These are phyloP conservation scores for Diploscapter pachys DNA, from an alignment of 1,140 invertebrate species.

Conservation along the genomic window DNA sequence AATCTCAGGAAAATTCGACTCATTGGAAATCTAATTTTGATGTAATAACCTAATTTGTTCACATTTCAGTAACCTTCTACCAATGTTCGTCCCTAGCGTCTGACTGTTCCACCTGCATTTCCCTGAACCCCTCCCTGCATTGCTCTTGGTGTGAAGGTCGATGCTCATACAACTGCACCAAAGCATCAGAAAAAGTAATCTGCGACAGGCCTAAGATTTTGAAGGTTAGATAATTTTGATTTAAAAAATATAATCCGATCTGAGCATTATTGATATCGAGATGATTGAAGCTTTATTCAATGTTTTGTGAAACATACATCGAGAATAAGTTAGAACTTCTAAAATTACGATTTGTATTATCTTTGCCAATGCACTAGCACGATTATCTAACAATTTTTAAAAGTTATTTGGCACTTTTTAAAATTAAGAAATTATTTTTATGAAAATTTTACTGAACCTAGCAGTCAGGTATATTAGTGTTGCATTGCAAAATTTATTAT, in stretches of 20 bases:
- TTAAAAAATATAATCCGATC: neutral
- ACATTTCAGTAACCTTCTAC: conserved; percentile 73
- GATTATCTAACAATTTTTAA: too few species aligned
- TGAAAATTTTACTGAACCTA: too few species aligned
- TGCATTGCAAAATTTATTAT: neutral
- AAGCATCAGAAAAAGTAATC: neutral
- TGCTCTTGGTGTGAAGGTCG: conserved; percentile 86
- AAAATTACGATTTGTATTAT: too few species aligned
- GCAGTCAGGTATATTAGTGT: neutral
- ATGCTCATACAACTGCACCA: conserved; percentile 62
- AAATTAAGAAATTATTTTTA: too few species aligned
- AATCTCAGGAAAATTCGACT: too few species aligned
- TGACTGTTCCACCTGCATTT: conserved; percentile 89
- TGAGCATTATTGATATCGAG: neutral
- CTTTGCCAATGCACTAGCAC: too few species aligned
- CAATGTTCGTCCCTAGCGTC: conserved; percentile 89
- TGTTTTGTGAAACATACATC: too few species aligned
- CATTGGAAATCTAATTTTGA: too few species aligned
- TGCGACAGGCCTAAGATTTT: conserved; percentile 21
- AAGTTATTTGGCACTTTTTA: too few species aligned
- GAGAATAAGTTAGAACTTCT: too few species aligned
- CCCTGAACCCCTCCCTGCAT: conserved; percentile 74
- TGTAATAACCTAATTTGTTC: too few species aligned
- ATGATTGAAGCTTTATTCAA: too few species aligned
- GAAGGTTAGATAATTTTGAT: neutral